phyloP scores from a whole-genome alignment of 2,113 vertebrate species.

The Rhegmatorhina hoffmannsi region DNA sequence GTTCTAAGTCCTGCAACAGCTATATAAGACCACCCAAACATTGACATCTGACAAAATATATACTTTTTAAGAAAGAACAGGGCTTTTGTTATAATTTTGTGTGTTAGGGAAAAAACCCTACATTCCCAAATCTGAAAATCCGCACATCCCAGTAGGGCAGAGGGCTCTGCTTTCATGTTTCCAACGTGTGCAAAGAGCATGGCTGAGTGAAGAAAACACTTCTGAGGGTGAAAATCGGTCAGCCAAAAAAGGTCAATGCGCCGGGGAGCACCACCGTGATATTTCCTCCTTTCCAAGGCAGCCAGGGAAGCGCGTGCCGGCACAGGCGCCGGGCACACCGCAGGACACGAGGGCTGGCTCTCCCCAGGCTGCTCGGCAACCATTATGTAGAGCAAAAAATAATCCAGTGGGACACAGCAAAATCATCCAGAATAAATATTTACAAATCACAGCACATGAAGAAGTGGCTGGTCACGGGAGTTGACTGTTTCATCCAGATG shows the following conservation, averaged over 20 bases:
- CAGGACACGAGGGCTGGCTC: neutral
- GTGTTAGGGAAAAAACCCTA: neutral
- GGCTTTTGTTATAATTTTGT: neutral
- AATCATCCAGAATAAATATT: slow-evolving; percentile 28
- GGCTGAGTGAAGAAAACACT: neutral
- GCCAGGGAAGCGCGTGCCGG: fast-evolving
- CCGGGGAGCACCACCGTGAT: fast-evolving
- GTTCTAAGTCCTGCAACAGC: neutral
- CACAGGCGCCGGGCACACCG: fast-evolving
- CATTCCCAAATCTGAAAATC: neutral
- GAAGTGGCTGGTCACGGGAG: fast-evolving
- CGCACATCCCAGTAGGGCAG: neutral
- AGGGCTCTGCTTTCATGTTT: neutral
- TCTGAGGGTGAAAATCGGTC: neutral
- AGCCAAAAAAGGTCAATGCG: neutral
- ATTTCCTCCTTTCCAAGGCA: neutral
- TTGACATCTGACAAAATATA: neutral
- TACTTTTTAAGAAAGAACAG: neutral
- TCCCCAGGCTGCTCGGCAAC: neutral
- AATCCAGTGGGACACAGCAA: neutral
- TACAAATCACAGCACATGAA: neutral
- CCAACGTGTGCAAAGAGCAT: fast-evolving
- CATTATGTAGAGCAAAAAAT: neutral
- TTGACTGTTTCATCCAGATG: neutral
- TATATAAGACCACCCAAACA: neutral